phyloP scores from a whole-genome alignment of 1,140 invertebrate species.

The Tetramorium simillimum region DNA sequence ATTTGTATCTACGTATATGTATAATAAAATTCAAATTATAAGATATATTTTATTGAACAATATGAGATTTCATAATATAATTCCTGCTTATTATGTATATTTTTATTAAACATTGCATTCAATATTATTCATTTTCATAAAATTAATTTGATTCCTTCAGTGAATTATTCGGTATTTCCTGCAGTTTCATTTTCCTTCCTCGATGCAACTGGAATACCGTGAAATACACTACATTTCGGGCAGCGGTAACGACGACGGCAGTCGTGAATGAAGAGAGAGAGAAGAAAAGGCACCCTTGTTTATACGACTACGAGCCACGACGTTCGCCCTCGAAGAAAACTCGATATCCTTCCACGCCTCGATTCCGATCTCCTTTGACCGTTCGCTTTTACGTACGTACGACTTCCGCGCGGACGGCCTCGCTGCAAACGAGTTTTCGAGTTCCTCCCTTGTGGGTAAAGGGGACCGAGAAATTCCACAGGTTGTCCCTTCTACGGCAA shows the following conservation, averaged over 20 bases:
- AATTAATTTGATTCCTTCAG: slow-evolving; percentile 57
- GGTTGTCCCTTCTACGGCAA: slow-evolving; percentile 62
- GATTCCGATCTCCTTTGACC: slow-evolving; percentile 59
- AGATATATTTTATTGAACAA: not conserved
- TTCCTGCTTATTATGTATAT: not conserved
- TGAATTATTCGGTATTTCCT: not conserved
- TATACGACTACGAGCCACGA: slow-evolving; percentile 49
- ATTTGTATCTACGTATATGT: not conserved
- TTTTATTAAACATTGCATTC: not conserved
- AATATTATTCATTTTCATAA: slow-evolving; percentile 58
- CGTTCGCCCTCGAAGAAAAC: slow-evolving; percentile 36
- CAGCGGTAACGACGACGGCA: slow-evolving; percentile 13
- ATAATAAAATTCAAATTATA: not conserved
- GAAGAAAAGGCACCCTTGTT: slow-evolving; percentile 48
- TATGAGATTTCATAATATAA: not conserved
- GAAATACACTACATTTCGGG: slow-evolving; percentile 66
- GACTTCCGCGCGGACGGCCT: slow-evolving; percentile 62
- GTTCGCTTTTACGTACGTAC: slow-evolving; percentile 60
- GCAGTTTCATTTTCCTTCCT: slow-evolving; percentile 22
- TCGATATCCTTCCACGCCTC: slow-evolving; percentile 35
- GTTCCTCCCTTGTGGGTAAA: slow-evolving; percentile 53
- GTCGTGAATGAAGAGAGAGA: slow-evolving; percentile 15
- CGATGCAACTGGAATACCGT: slow-evolving; percentile 6
- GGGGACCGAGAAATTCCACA: slow-evolving; percentile 74
- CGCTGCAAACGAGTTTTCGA: slow-evolving; percentile 72